Conservation (phyloP, 2,888 invertebrate genomes). For the Macaria notata region DNA sequence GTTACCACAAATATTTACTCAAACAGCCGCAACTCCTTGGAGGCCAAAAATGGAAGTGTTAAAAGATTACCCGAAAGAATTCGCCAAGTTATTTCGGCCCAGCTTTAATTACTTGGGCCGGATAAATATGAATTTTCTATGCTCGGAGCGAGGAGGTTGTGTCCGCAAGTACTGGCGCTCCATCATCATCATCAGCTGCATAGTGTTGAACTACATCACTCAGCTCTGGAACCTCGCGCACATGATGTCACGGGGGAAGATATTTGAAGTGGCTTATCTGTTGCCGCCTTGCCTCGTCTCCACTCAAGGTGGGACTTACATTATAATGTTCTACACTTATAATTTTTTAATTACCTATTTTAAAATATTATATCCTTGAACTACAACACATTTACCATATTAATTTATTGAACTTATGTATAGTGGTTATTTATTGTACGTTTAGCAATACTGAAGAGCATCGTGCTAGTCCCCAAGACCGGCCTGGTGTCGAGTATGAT, state of each 20-base stretch:
- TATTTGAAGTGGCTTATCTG: conserved; percentile 33
- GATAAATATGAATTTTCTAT: conserved; percentile 37
- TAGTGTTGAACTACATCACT: conserved; percentile 25
- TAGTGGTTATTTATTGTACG: too few species aligned
- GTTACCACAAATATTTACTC: conserved; percentile 20
- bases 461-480: conserved; percentile 32
- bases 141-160: conserved; percentile 8
- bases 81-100: conserved; percentile 30
- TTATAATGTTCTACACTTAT: neutral
- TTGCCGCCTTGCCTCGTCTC: conserved; percentile 34
- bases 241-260: conserved; percentile 20
- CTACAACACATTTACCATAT: too few species aligned
- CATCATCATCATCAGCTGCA: conserved; percentile 27
- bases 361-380: too few species aligned
- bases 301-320: conserved; percentile 33
- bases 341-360: neutral
- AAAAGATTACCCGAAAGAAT: conserved; percentile 42
- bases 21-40: conserved; percentile 12
- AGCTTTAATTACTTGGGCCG: conserved; percentile 35
- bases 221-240: conserved; percentile 26
- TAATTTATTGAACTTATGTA: too few species aligned
- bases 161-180: conserved; percentile 37
- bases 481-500: conserved; percentile 34
- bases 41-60: conserved; percentile 32
- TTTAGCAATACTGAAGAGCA: conserved; percentile 38